Evolutionary conservation across 2,113 vertebrate species (phyloP), one percentile per base, ranked within the genome.

Genomic region (Columbina picui): DNA sequence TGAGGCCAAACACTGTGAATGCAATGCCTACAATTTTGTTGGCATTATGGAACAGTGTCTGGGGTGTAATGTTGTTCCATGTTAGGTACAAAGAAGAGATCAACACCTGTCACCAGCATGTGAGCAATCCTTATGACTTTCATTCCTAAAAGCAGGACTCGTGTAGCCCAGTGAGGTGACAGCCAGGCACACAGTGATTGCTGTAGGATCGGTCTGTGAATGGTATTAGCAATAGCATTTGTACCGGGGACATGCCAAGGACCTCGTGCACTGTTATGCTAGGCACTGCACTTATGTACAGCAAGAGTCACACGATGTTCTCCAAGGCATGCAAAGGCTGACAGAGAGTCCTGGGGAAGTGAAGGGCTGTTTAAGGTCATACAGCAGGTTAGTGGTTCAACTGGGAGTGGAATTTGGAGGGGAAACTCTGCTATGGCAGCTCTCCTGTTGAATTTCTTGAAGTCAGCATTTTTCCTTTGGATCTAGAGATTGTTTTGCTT

Each of bases 231-330:
- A 10, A 49, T 15, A 36, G n/a, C 47, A 64, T 79, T 71, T 64
- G 68, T 87, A 14, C 55, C 0, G 0, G 32, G 57, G 17, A 73
- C 65, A 38, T 65, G 87, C 90, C 82, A 83, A 74, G 50, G 38
- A 57, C 32, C 82, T 74, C 70, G 41, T 64, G 41, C 67, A 30
- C 87, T 93, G 82, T 68, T 91, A 50, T 91, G 87, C 57, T 27
- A 55, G 55, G 84, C 82, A 65, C 38, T 84, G 87, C 79, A 91
- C 10, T 3, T 64, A 75, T 6, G 70, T 22, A 76, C 38, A 89
- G 18, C 36, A 69, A 19, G 87, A 82, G 84, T 73, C 84, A 76
- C 41, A 57, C 0, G 7, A 19, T 50, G 87, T 23, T 71, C 27
- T n/a, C n/a, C 36, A 52, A 78, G 65, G 57, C 6, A 0, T 53